Base-by-base conservation (phyloP, 2,797 vertebrate genomes). In the Gymnothorax javanicus region DNA sequence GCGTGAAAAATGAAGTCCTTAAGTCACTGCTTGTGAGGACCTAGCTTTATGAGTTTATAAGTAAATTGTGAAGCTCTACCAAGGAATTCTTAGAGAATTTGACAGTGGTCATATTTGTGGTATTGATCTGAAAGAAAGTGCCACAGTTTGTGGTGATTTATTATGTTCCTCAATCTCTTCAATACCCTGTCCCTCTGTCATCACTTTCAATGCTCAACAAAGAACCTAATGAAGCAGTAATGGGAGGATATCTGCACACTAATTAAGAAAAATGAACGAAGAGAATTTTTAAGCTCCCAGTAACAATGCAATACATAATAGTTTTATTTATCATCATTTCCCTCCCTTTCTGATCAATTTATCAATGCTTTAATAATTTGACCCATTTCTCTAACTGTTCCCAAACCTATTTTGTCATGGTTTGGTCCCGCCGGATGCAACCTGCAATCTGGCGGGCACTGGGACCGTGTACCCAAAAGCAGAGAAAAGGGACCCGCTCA, bases 251-350 rank as follows among this genome's bases (percentile, higher is more conserved):
- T 95, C 95, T 93, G 91, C 91, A 90, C 85, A 77, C 92, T 95
- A 95, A 96, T 95, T 95, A 96, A 95, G 95, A 96, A 94, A 95
- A 95, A 96, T 95, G 94, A 94, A 95, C 93, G 90, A 94, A 92
- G 92, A 73, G 92, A 93, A 92, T 93, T 93, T 92, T 91, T 93
- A 94, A 94, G 91, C 93, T 94, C 50, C 23, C 23, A 54, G 69
- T 95, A 94, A 95, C 96, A 94, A 93, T 94, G 93, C 91, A 94
- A 89, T 93, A 88, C 89, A 93, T 91, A 52, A 23, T 60, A 52
- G 52, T 59, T 33, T 60, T 87, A 43, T 43, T 43, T 43, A 43
- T 77, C 73, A 50, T 43, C 15, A 77, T 25, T 77, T 77, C 15
- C 15, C 73, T 20, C 73, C 73, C 43, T 43, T 12, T 77, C 73